phyloP scores from a whole-genome alignment of 2,797 vertebrate species.

The Chaetodon trifasciatus region DNA sequence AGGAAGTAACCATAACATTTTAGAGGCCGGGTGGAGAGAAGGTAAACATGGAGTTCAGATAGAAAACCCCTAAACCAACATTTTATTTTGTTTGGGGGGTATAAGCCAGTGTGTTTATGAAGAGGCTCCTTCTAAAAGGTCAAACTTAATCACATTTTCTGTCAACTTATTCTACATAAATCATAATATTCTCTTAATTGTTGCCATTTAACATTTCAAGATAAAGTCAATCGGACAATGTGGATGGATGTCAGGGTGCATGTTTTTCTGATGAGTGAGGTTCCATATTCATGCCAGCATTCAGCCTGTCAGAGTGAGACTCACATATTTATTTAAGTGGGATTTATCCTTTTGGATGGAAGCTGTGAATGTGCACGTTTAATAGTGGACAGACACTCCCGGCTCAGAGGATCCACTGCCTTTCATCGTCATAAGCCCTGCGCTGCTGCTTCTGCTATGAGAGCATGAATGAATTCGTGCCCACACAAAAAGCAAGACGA shows the following conservation, averaged over 20 bases:
- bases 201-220: conserved; percentile 32
- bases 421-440: conserved; percentile 55
- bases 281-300: conserved; percentile 21
- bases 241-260: conserved; percentile 6
- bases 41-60: conserved; percentile 15
- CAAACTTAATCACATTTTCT: conserved; percentile 7
- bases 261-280: conserved; percentile 1
- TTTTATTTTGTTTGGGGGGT: conserved; percentile 18
- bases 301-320: conserved; percentile 32
- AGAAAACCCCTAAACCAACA: conserved; percentile 43
- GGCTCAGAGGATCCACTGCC: conserved; percentile 38
- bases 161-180: neutral
- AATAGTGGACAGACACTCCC: conserved; percentile 25
- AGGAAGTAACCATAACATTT: conserved; percentile 57
- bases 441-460: conserved; percentile 29
- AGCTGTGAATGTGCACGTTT: conserved; percentile 44
- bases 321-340: conserved; percentile 32
- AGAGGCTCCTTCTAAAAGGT: neutral
- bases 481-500: conserved; percentile 23
- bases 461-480: conserved; percentile 56
- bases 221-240: neutral
- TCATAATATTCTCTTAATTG: conserved; percentile 1
- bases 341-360: conserved; percentile 37
- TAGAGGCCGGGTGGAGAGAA: conserved; percentile 37
- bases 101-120: neutral